Conservation (phyloP, 2,888 invertebrate species). For the Orthosia cruda region DNA sequence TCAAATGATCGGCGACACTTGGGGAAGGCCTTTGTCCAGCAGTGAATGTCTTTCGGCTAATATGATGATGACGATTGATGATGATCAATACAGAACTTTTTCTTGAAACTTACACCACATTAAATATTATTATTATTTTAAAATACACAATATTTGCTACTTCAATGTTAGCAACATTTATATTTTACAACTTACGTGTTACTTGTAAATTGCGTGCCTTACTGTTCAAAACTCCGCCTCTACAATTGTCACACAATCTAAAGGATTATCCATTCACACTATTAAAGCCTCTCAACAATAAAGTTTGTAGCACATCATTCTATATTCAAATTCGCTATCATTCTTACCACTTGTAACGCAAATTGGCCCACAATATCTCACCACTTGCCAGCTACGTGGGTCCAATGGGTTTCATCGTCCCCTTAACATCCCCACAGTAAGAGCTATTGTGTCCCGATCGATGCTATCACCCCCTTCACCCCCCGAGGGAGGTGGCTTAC, state of each 20-base stretch:
- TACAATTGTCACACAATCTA: neutral
- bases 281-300: conserved; percentile 6
- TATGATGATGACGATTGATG: too few relatives aligned
- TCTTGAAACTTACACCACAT: neutral
- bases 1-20: too few relatives aligned
- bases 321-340: conserved; percentile 58
- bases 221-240: neutral
- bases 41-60: too few relatives aligned
- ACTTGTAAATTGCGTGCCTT: neutral
- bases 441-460: conserved; percentile 72
- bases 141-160: neutral
- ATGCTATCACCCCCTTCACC: conserved; percentile 57
- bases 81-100: neutral
- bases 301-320: conserved; percentile 29
- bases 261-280: conserved; percentile 4
- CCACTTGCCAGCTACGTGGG: conserved; percentile 46
- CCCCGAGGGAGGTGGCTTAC: conserved; percentile 26
- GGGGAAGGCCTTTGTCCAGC: too few relatives aligned
- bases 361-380: conserved; percentile 60
- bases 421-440: conserved; percentile 55
- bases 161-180: neutral
- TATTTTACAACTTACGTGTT: neutral
- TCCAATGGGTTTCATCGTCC: conserved; percentile 48
- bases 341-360: conserved; percentile 45
- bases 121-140: too few relatives aligned